phyloP scores from a whole-genome alignment of 2,113 vertebrate species.

The Laticauda colubrina region DNA sequence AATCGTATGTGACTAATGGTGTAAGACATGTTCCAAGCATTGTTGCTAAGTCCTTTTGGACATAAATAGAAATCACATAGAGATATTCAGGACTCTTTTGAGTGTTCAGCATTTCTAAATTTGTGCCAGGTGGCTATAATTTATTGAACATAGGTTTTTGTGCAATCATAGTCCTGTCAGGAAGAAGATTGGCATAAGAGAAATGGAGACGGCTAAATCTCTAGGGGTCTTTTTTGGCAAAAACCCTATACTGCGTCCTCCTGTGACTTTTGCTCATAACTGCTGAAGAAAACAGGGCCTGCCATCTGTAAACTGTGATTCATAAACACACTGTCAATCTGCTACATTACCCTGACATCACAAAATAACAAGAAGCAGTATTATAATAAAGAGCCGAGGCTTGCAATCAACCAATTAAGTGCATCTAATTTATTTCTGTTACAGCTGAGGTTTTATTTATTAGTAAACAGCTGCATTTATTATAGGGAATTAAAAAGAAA shows the following conservation, averaged over 20 bases:
- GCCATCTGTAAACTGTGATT: conserved; percentile 87
- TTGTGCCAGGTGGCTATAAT: conserved; percentile 64
- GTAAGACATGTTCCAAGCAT: conserved; percentile 49
- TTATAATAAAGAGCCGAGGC: conserved; percentile 80
- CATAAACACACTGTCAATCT: conserved; percentile 85
- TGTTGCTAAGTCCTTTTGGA: conserved; percentile 54
- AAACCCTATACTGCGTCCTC: conserved; percentile 72
- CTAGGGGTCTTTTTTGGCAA: conserved; percentile 79
- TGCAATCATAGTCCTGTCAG: conserved; percentile 71
- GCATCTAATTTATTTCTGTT: conserved; percentile 83
- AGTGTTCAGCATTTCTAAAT: conserved; percentile 65
- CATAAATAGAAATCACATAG: conserved; percentile 66
- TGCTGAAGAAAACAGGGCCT: conserved; percentile 75
- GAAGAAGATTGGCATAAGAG: conserved; percentile 74
- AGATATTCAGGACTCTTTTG: conserved; percentile 54
- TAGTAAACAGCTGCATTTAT: conserved; percentile 85
- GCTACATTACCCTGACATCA: conserved; percentile 81
- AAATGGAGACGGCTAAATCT: conserved; percentile 77
- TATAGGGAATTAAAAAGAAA: conserved; percentile 66
- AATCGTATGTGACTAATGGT: background rate
- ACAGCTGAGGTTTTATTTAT: conserved; percentile 88
- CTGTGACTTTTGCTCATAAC: conserved; percentile 77
- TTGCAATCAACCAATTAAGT: conserved; percentile 81
- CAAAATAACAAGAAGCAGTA: conserved; percentile 80
- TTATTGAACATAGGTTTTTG: conserved; percentile 73